Base-by-base conservation (phyloP, 2,888 invertebrate species). In the Nomada goodeniana region DNA sequence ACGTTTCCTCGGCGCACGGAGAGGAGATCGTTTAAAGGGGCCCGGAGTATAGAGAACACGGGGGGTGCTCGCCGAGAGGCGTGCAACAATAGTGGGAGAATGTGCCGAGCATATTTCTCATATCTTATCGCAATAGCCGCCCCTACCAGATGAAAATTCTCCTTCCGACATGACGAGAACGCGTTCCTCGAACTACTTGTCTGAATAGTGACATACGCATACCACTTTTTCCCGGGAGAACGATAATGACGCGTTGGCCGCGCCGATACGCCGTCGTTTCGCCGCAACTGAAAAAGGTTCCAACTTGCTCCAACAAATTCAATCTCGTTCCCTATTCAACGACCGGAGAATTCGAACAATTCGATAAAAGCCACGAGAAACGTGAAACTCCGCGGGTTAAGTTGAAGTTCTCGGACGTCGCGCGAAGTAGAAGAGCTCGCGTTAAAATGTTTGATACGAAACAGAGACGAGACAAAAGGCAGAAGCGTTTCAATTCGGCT, bases 41-140 rank as follows among this genome's bases (percentile, higher is more conserved):
- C 36, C 44, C 53, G 13, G 5, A 13, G 55, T 71, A 57, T 65
- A 55, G 64, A n/a, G 20, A 4, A 55, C 13, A n/a, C 26, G 23
- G 23, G 20, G 44, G 36, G 23, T 23, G 23, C 9, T n/a, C 20
- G 7, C 36, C 36, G 18, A n/a, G 26, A 13, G 57, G 70, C 15
- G 42, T 26, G 78, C 79, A 87, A 87, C 85, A 87, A 85, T 80
- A 71, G 70, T 67, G 77, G 84, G 68, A 83, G 85, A 86, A 86
- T 67, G 80, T 76, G 79, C 74, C 80, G 73, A 75, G 80, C 80
- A 83, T 83, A 89, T 90, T 90, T 86, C 89, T 89, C 89, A 85
- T 88, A 89, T 89, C 89, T 90, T 90, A 90, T 90, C 90, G 86
- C 84, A 84, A 86, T 82, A 82, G 85, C 80, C 82, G 82, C 60